Base-by-base conservation (phyloP, 2,113 vertebrate species). In the Oryzias celebensis region DNA sequence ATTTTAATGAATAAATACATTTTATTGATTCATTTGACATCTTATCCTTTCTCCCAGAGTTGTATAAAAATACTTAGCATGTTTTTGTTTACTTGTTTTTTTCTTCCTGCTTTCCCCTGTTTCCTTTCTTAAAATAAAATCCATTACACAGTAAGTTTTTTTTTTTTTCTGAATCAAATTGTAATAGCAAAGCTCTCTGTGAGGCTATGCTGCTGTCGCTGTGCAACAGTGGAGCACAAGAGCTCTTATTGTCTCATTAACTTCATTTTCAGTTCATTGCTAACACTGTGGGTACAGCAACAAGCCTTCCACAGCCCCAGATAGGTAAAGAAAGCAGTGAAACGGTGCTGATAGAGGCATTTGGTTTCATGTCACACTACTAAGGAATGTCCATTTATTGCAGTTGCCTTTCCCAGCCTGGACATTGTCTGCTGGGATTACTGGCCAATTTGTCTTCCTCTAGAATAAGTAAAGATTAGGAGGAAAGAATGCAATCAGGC, bases 401-500 rank as follows among this genome's bases (percentile, higher is more conserved):
- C 62, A 52, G 57, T 71, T 63, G 68, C 79, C 71, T 65, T 52
- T 44, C 43, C 65, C 42, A 14, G 65, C 68, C 59, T 64, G 66
- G 76, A 68, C 65, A 65, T 71, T 85, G 84, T 82, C 75, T 58
- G 60, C 49, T 52, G 51, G 63, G 62, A 78, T 83, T 82, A 80
- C 68, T 55, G 58, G 62, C 68, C 77, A 75, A 85, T 84, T 86
- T 82, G 73, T 85, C 77, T 85, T 41, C 69, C 55, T 52, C 55
- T 59, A 50, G 68, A 68, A 71, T 51, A 61, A 62, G 36, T 61
- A 46, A 45, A 67, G 74, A 45, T 58, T 64, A 50, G 2, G 58
- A 52, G 26, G 14, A 7, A 58, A 54, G 17, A 60, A 60, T 31
- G 7, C 24, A 22, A 69, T 52, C 61, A 15, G 54, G 57, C 60